Evolutionary conservation across 2,113 vertebrate genomes (phyloP), one percentile per base, ranked within the genome.

Genomic region (Vidua macroura): DNA sequence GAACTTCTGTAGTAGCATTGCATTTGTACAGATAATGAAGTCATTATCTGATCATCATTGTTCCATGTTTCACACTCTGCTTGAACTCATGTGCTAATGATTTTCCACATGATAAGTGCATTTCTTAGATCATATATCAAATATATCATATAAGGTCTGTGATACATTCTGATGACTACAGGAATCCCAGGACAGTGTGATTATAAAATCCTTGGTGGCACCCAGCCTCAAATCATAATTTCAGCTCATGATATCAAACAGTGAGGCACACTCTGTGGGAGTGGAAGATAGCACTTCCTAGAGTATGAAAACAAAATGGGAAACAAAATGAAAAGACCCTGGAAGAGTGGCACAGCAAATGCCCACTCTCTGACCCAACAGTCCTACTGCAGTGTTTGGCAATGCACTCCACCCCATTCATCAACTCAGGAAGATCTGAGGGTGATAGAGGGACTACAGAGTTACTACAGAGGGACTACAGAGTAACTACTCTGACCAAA

Each of bases 21-120:
- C 58, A 85, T 63, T 96, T 53, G 23, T 84, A 69, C 10, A 20
- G 70, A 91, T 92, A 96, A 93, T 90, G 48, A 67, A 87, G 39
- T 74, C n/a, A 53, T 88, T 94, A 93, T 92, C 59, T 96, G 83
- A 87, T 87, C 69, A 83, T 85, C 83, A 60, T 79, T 33, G 4
- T 73, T 84, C 46, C 63, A 24, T 87, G 80, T 86, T 96, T 95
- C 90, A 77, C 82, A 90, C 59, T 93, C 63, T 74, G 64, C 55
- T 92, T 87, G 84, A 91, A 91, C 60, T 85, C 70, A 33, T 66
- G 25, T 85, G 74, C 76, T 58, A 77, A 43, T 51, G 86, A 92
- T 92, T 83, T 96, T 82, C 86, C 23, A 5, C n/a, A 56, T 52
- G 63, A 52, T 70, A 91, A 83, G 25, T 77, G 52, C 43, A 74